Conservation (phyloP, 2,888 invertebrate species). For the Tenthredo scrophulariae region DNA sequence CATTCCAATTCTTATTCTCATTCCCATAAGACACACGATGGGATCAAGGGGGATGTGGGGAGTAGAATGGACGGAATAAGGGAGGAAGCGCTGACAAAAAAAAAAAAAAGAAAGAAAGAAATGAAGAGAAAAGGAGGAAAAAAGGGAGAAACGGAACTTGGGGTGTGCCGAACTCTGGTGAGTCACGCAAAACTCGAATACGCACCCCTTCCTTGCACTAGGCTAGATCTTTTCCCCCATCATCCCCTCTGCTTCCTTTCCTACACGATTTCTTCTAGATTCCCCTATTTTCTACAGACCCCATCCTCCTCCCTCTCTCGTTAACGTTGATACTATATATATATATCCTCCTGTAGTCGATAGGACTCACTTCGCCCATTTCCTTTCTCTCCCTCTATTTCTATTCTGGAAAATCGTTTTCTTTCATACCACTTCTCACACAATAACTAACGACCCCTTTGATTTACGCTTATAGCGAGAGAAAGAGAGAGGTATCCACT, state of each 20-base stretch:
- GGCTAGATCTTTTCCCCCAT: slow-evolving; percentile 10
- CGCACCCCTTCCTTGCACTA: not conserved
- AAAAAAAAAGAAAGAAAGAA: not conserved
- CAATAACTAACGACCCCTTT: slow-evolving; percentile 15
- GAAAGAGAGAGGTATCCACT: too few species aligned
- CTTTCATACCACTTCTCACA: not conserved
- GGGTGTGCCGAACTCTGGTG: slow-evolving; percentile 17
- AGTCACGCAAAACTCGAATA: slow-evolving; percentile 24
- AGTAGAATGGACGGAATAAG: slow-evolving; percentile 12
- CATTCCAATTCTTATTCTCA: not conserved
- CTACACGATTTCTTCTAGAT: not conserved
- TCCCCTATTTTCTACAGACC: not conserved
- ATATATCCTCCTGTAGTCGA: not conserved
- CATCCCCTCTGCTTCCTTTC: not conserved
- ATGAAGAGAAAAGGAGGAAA: not conserved
- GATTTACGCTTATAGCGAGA: not conserved
- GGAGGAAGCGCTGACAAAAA: not conserved
- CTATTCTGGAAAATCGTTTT: not conserved
- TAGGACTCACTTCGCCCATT: not conserved
- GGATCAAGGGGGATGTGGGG: not conserved
- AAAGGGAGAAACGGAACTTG: slow-evolving; percentile 48
- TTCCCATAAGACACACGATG: slow-evolving; percentile 13
- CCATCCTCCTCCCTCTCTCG: not conserved
- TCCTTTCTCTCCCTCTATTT: not conserved
- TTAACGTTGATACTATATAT: not conserved